phyloP scores from a whole-genome alignment of 2,113 vertebrate genomes.

The Litocranius walleri region DNA sequence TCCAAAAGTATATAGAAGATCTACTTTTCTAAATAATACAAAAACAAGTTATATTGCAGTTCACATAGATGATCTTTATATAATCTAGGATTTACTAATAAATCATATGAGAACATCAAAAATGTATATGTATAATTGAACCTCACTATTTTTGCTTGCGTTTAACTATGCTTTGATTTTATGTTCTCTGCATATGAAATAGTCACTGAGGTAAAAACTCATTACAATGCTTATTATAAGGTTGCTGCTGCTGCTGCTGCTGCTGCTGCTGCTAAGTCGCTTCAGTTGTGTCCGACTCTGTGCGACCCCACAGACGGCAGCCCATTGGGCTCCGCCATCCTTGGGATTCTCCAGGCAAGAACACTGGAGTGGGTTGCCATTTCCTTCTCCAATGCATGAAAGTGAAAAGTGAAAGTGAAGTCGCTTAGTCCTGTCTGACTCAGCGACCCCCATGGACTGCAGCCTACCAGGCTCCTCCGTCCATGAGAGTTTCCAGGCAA shows the following conservation, averaged over 20 bases:
- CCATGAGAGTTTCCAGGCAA: too few species aligned
- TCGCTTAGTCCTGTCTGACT: too few species aligned
- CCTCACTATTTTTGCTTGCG: background rate
- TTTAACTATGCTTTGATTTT: background rate
- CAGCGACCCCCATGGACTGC: too few species aligned
- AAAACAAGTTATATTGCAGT: background rate
- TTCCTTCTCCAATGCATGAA: too few species aligned
- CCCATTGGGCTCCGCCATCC: too few species aligned
- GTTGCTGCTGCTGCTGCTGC: background rate
- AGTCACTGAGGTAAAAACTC: background rate
- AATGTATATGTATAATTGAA: background rate
- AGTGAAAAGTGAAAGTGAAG: too few species aligned
- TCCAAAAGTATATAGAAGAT: background rate
- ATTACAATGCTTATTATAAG: background rate
- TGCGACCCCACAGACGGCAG: too few species aligned
- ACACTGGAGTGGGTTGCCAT: too few species aligned
- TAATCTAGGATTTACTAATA: background rate
- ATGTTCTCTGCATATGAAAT: background rate
- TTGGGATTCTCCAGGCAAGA: too few species aligned
- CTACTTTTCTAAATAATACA: background rate
- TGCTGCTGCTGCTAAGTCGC: background rate
- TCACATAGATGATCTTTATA: background rate
- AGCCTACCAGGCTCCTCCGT: too few species aligned
- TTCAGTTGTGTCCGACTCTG: too few species aligned
- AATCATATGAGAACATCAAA: background rate